These are phyloP conservation scores for Apus apus DNA, from an alignment of 2,113 vertebrate genomes.

Conservation along the genomic window DNA sequence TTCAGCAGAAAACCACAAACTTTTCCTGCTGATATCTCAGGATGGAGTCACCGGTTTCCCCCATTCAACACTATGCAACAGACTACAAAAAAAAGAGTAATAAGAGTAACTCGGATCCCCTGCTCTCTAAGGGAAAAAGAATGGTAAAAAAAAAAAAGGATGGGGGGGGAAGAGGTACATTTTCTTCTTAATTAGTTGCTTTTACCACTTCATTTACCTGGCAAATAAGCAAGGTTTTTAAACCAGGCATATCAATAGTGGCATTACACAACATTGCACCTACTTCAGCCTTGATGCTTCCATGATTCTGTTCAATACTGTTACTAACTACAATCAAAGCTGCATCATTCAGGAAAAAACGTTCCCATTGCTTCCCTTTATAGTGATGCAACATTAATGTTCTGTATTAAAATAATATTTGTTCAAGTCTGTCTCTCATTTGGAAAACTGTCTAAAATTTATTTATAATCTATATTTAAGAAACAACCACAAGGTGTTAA, in stretches of 20 bases:
- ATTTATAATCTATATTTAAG: neutral
- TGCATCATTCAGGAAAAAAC: neutral
- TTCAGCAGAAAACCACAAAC: neutral
- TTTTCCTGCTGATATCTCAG: neutral
- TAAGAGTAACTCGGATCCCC: neutral
- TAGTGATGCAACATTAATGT: neutral
- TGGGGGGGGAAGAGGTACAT: neutral
- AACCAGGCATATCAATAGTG: neutral
- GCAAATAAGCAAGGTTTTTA: neutral
- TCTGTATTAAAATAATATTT: neutral
- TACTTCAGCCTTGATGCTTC: neutral
- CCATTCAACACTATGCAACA: neutral
- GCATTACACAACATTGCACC: neutral
- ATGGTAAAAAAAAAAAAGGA: neutral
- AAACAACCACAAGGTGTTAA: neutral
- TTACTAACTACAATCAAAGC: neutral
- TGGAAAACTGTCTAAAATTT: neutral
- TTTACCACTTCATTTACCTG: neutral
- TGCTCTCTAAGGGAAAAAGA: neutral
- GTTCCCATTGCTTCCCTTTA: neutral
- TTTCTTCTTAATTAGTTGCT: neutral
- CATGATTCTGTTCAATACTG: neutral
- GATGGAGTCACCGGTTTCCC: neutral
- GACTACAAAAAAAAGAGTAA: neutral
- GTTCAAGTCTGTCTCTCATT: neutral